These are phyloP conservation scores for Ictidomys tridecemlineatus DNA, from an alignment of 2,113 vertebrate genomes.

Conservation along the genomic window DNA sequence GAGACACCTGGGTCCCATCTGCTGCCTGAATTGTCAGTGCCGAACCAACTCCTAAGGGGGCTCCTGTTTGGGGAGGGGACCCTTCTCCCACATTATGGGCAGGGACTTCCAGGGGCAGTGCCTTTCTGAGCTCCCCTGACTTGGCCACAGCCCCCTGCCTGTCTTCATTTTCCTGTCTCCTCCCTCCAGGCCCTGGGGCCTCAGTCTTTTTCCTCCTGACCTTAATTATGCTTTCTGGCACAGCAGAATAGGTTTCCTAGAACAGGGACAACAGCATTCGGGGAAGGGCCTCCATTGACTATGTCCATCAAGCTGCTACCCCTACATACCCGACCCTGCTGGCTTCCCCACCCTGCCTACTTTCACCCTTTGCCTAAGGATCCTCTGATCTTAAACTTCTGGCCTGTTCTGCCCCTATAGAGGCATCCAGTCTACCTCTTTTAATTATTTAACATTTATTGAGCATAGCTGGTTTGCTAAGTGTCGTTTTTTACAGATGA, in stretches of 20 bases:
- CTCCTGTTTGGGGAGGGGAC: background rate
- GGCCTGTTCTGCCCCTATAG: background rate
- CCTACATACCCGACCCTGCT: rapidly evolving
- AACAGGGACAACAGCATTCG: background rate
- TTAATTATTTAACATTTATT: slow-evolving; percentile 68
- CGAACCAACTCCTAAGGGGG: background rate
- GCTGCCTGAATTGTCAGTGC: slow-evolving; percentile 30
- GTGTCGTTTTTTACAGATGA: slow-evolving; percentile 57
- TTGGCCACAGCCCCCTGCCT: rapidly evolving
- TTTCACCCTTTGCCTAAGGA: background rate
- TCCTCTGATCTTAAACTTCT: background rate
- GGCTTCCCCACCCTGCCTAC: too few species aligned
- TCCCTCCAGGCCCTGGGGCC: slow-evolving; percentile 19
- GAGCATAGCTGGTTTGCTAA: slow-evolving; percentile 48
- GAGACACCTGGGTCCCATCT: slow-evolving; percentile 72
- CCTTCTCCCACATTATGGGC: background rate
- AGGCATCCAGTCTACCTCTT: background rate
- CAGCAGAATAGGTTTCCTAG: background rate
- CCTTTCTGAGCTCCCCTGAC: background rate
- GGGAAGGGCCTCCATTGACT: background rate
- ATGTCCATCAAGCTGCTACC: background rate
- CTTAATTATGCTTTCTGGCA: slow-evolving; percentile 24
- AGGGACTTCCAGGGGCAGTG: background rate
- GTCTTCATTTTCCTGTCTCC: background rate
- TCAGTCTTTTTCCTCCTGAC: slow-evolving; percentile 24